Conservation (phyloP, 1,140 invertebrate species). For the Brachionus asplanchnoidis region DNA sequence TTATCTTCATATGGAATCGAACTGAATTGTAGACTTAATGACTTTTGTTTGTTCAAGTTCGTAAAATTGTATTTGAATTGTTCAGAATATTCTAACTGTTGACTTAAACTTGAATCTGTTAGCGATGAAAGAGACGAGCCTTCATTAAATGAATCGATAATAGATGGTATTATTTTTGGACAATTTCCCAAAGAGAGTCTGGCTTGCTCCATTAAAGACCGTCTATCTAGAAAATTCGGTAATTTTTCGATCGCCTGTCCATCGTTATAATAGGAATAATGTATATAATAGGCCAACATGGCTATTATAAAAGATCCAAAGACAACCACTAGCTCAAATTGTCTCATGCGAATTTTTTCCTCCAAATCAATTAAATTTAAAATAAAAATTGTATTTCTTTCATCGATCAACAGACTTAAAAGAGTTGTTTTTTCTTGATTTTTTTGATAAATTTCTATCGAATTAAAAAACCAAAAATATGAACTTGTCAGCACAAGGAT, state of each 20-base stretch:
- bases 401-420: background rate
- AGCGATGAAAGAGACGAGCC: background rate
- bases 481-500: background rate
- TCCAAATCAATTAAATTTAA: slow-evolving; percentile 21
- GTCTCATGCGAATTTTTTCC: background rate
- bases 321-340: background rate
- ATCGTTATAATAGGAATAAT: background rate
- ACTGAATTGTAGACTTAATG: background rate
- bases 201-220: background rate
- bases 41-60: background rate
- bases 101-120: background rate
- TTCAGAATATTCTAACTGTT: background rate
- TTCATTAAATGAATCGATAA: background rate
- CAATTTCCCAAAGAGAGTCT: background rate
- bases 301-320: background rate
- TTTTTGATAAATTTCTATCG: background rate
- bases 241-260: background rate
- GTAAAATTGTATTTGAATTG: background rate
- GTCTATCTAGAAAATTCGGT: background rate
- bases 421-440: slow-evolving; percentile 23
- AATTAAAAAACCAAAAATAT: slow-evolving; percentile 19
- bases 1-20: slow-evolving; percentile 11
- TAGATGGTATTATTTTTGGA: background rate
- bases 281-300: background rate
- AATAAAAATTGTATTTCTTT: background rate